Evolutionary conservation across 64 coral and sea anemone species (phyloP), one percentile per base, ranked within the genome.

Genomic region (Montipora cactus): DNA sequence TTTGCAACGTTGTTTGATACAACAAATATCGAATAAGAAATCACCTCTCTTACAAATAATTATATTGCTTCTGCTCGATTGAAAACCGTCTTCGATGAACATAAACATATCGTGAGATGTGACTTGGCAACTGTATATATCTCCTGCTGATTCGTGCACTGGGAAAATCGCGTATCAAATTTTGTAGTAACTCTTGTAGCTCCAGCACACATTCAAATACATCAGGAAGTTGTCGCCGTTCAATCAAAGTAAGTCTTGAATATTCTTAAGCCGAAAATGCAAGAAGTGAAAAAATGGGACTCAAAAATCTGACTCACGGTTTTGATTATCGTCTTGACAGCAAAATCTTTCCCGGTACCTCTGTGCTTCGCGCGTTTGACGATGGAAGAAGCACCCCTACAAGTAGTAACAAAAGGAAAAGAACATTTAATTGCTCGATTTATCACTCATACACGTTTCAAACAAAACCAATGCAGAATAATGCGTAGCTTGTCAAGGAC

Each of bases 301-400:
- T 7, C 55, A 44, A 1, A 5, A 4, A 44, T 23, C 80, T 74
- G 53, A 96, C 95, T 92, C 90, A 96, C 98, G 67, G 88, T 95
- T 87, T 96, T 99, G 70, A 94, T 99, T 76, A 99, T 94, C 71
- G 94, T 95, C 74, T 99, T 99, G 44, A 96, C 93, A 22, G 98
- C 98, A 89, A 87, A 99, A 74, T 96, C 90, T 50, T 94, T 89
- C 46, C 88, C 79, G 4, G 92, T 99, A 23, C 92, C 98, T 87
- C 92, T 94, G 76, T 99, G 95, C 69, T 59, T 74, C 13, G 91
- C 96, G 10, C 81, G 28, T 78, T 90, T 99, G 1, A 99, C 98
- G 1, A 99, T 85, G 10, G 98, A 96, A 13, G 98, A 94, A 66
- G 98, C 98, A 51, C 98, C 98, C 88, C 98, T 99, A 67, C 70